Base-by-base conservation (phyloP, 2,888 invertebrate genomes). In the Acanthosepion lycidas region DNA sequence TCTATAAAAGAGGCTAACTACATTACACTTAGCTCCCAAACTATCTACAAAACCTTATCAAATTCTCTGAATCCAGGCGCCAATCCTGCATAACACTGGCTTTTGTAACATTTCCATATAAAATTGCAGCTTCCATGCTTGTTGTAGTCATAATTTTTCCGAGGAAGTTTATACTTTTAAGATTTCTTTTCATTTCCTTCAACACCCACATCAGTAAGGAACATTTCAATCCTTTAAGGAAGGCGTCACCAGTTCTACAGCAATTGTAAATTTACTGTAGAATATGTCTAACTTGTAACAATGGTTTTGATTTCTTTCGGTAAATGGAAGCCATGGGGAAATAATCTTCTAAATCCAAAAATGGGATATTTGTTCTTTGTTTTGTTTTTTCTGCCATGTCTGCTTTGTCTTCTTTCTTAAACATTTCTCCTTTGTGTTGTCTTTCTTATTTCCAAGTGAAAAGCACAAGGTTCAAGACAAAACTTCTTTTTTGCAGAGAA, bases 21-120 rank as follows among this genome's bases (percentile, higher is more conserved):
- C 78, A 78, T 78, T 78, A 78, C 12, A 78, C 78, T n/a, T 78
- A 78, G 12, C 78, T 78, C 78, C n/a, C 78, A 78, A 78, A 78
- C 78, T 78, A 78, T 78, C 78, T 78, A n/a, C n/a, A 78, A 78
- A 78, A 78, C 78, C 78, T 78, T 78, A 78, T 78, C n/a, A 78
- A 78, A 78, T 78, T 78, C 78, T 78, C n/a, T 78, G 78, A n/a
- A 78, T 78, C 78, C 78, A n/a, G 78, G 78, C 78, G 78, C 78
- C 78, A 78, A 78, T 15, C 78, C 20, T 78, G n/a, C 78, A 78
- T n/a, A 78, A 12, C 9, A 3, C 78, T n/a, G n/a, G 78, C 78
- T 78, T 78, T 78, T 78, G n/a, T 78, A 78, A n/a, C n/a, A 78
- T 78, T 78, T 78, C n/a, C n/a, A n/a, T n/a, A n/a, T 78, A 78